Base-by-base conservation (phyloP, 2,888 invertebrate genomes). In the Gortyna flavago region DNA sequence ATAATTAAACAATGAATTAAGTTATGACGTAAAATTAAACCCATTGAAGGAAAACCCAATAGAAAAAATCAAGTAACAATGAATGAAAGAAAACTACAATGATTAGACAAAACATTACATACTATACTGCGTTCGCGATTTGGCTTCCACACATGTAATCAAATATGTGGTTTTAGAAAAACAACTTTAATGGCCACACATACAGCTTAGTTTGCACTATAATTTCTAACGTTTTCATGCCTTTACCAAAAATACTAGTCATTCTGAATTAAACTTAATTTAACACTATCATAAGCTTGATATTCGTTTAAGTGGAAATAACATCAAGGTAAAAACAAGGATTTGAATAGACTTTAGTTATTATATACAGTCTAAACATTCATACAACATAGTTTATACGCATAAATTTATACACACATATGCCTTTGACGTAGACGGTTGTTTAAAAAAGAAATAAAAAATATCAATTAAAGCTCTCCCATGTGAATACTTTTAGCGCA, bases 371-470 rank as follows among this genome's bases (percentile, higher is more conserved):
- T 72, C 38, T 51, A 48, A 59, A 83, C 67, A 70, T 81, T 65
- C 5, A 29, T 59, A 48, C 29, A 32, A 59, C n/a, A 32, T 61
- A 44, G 61, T 61, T 29, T 57, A 9, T 38, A 18, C n/a, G n/a
- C 7, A 65, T 68, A 25, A 35, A 81, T 79, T 57, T 25, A 68
- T 16, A 83, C 64, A 86, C 69, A 38, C 74, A 57, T 69, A 57
- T 69, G 75, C 44, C 66, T 75, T 72, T 84, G 80, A 84, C 87
- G 85, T 72, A 48, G 61, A 11, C 48, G 35, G 13, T 41, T 84
- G 70, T 87, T 84, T 84, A 68, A 72, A 84, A 83, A 84, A 79
- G 29, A 83, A 77, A 71, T 61, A 78, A 72, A 86, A 72, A 75
- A 71, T 38, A 79, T 69, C 74, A 79, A 79, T 84, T 75, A 79